Percentiles rank a stretch among this genome's conserved stretches.
Conservation (phyloP, 2,113 vertebrate genomes). For the Paracanthobrama guichenoti region DNA sequence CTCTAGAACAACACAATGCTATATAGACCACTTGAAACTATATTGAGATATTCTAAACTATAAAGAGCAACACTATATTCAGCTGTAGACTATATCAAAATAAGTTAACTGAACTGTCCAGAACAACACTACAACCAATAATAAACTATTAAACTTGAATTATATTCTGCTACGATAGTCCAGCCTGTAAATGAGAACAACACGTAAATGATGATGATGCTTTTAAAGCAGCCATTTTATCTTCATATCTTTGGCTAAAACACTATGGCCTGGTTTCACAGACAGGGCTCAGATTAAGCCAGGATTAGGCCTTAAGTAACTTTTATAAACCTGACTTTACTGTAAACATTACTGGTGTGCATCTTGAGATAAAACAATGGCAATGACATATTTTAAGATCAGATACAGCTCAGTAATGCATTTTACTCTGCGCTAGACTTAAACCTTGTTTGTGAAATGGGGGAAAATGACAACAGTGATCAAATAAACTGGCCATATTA, state of each 20-base stretch:
- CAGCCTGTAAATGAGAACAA: background rate
- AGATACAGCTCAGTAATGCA: too few relatives aligned
- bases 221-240: background rate
- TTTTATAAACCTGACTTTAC: too few relatives aligned
- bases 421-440: too few relatives aligned
- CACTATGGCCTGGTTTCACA: too few relatives aligned
- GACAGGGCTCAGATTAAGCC: too few relatives aligned
- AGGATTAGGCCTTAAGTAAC: too few relatives aligned
- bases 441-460: too few relatives aligned
- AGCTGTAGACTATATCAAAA: background rate
- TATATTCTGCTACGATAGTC: background rate
- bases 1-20: background rate
- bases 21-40: background rate
- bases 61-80: background rate
- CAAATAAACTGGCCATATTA: background rate
- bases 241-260: background rate
- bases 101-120: background rate
- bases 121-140: background rate
- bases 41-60: background rate
- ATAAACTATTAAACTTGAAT: background rate
- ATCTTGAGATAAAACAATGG: too few relatives aligned
- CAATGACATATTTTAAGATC: too few relatives aligned
- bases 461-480: background rate
- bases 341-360: too few relatives aligned
- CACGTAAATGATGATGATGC: background rate